phyloP scores from a whole-genome alignment of 2,888 invertebrate genomes.

The Ceratothoa steindachneri region DNA sequence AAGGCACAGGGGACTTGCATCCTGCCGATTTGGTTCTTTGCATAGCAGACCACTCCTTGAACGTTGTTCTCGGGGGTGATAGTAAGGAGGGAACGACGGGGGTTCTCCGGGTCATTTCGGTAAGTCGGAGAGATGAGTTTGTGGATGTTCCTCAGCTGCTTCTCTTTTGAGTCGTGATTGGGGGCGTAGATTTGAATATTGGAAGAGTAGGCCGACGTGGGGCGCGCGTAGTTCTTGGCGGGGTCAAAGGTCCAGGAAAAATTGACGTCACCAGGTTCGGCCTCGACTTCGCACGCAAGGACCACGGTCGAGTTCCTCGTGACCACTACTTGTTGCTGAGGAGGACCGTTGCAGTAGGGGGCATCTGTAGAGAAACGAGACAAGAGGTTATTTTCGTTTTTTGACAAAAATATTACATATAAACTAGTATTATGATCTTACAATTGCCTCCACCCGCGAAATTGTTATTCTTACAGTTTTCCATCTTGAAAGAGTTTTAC shows the following conservation, averaged over 20 bases:
- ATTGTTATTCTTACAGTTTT: too few species aligned
- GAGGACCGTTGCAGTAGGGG: slow-evolving; percentile 18
- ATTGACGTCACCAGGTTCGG: slow-evolving; percentile 4
- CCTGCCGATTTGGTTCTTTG: slow-evolving; percentile 16
- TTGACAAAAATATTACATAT: too few species aligned
- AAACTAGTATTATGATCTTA: too few species aligned
- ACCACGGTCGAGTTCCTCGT: slow-evolving; percentile 10
- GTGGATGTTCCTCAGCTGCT: background rate
- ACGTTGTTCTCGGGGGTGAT: slow-evolving; percentile 10
- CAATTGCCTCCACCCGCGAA: too few species aligned
- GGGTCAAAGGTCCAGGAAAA: slow-evolving; percentile 14
- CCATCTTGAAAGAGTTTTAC: too few species aligned
- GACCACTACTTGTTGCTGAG: background rate
- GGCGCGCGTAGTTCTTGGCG: slow-evolving; percentile 8
- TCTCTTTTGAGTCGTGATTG: background rate
- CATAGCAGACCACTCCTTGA: slow-evolving; percentile 19
- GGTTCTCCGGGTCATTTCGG: background rate
- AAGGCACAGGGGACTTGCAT: slow-evolving; percentile 18
- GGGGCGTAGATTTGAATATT: slow-evolving; percentile 6
- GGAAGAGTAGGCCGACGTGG: slow-evolving; percentile 4
- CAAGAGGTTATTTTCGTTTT: background rate
- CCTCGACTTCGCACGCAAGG: slow-evolving; percentile 18
- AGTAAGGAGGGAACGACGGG: background rate
- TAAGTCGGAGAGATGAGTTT: slow-evolving; percentile 2
- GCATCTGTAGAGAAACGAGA: background rate